Percentiles rank a stretch among this genome's conserved stretches.
Evolutionary conservation across 2,113 vertebrate species (phyloP).

Genomic region (Petrocephalus microphthalmus): DNA sequence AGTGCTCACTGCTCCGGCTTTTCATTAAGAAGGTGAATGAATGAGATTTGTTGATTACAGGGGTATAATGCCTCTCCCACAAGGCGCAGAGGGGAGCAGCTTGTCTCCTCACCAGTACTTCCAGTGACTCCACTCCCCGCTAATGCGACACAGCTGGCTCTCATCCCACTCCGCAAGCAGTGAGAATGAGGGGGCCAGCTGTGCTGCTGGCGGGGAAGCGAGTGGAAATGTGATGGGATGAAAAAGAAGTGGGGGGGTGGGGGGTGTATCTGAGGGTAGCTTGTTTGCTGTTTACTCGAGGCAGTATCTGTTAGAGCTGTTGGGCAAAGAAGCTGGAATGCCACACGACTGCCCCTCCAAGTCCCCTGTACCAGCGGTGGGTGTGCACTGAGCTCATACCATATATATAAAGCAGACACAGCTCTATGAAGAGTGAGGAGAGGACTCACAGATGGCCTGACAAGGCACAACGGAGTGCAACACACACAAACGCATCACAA

Average conservation of each 20-base stretch:
- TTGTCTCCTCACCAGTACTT: background rate
- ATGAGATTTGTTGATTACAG: background rate
- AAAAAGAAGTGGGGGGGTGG: background rate
- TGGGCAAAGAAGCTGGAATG: background rate
- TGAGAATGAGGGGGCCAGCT: background rate
- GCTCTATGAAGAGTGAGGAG: background rate
- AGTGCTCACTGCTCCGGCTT: background rate
- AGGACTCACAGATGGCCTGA: background rate
- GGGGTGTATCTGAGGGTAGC: background rate
- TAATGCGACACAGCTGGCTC: background rate
- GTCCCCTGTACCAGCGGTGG: background rate
- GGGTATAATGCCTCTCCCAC: background rate
- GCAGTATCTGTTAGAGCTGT: background rate
- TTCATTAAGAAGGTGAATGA: background rate
- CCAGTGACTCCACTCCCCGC: background rate
- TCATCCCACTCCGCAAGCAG: background rate
- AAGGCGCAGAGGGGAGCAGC: background rate
- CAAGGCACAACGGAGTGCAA: background rate
- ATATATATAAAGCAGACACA: background rate
- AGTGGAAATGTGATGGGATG: background rate
- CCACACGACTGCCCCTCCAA: background rate
- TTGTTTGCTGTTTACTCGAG: constrained; percentile 12
- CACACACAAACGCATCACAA: background rate
- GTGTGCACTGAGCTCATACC: background rate
- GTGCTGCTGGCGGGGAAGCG: background rate